These are phyloP conservation scores for Physeter macrocephalus DNA, from an alignment of 2,113 vertebrate genomes.

Conservation along the genomic window DNA sequence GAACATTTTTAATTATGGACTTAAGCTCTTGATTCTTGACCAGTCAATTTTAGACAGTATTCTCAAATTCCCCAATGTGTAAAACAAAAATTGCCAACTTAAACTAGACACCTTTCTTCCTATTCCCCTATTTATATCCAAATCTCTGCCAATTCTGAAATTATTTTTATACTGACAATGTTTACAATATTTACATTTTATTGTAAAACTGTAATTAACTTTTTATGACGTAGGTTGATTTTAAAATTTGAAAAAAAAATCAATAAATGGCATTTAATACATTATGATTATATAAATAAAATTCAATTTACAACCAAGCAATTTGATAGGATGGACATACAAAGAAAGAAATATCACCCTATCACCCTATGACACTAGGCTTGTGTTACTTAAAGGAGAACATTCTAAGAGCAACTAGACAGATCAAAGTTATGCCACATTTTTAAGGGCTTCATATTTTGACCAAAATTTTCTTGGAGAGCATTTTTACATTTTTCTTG, in stretches of 20 bases:
- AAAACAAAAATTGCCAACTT: neutral
- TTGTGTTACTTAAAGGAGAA: neutral
- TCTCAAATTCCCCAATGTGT: neutral
- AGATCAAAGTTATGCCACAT: neutral
- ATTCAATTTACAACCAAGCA: neutral
- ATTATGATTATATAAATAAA: neutral
- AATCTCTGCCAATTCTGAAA: neutral
- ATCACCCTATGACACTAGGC: neutral
- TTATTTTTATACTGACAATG: neutral
- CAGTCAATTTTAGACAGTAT: neutral
- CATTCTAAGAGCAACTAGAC: neutral
- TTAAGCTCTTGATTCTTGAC: neutral
- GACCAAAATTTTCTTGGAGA: neutral
- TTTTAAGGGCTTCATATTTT: neutral
- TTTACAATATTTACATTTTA: neutral
- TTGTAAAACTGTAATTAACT: neutral
- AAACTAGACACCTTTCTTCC: neutral
- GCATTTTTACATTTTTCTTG: neutral
- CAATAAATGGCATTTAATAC: neutral
- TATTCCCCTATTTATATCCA: neutral
- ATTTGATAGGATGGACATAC: neutral
- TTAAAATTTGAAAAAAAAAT: neutral
- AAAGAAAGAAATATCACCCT: neutral
- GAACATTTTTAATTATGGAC: neutral
- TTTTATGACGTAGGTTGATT: neutral